These are phyloP conservation scores for Engystomops pustulosus DNA, from an alignment of 2,113 vertebrate genomes.

Conservation along the genomic window DNA sequence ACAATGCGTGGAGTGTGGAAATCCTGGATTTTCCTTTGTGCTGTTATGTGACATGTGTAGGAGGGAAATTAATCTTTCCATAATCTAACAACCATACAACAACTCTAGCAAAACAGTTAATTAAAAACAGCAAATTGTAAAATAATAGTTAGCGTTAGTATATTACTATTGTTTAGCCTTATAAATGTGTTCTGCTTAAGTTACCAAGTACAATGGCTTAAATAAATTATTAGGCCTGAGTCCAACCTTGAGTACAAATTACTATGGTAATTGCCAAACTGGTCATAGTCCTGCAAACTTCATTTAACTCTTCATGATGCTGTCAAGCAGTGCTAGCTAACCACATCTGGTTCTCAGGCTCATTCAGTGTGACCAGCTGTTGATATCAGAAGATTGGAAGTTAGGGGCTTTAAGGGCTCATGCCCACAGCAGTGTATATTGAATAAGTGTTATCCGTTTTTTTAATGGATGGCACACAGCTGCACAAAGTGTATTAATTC, in stretches of 20 bases:
- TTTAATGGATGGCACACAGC: no score
- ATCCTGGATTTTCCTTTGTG: not conserved
- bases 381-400: no score
- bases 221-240: conserved; percentile 72
- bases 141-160: conserved; percentile 66
- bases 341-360: not conserved
- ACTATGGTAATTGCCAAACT: conserved; percentile 70
- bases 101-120: conserved; percentile 67
- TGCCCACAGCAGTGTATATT: no score
- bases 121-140: conserved; percentile 66
- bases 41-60: conserved; percentile 40
- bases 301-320: not conserved
- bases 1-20: not conserved
- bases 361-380: no score
- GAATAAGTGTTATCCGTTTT: no score
- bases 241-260: conserved; percentile 72
- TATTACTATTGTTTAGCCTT: conserved; percentile 70
- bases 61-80: conserved; percentile 35
- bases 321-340: not conserved
- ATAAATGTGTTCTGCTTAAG: conserved; percentile 74
- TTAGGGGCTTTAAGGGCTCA: no score
- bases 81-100: conserved; percentile 15
- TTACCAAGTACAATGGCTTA: conserved; percentile 76
- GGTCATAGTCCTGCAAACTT: conserved; percentile 63
- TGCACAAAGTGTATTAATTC: no score